Conservation (phyloP, 2,888 invertebrate genomes). For the Sphecodes monilicornis region DNA sequence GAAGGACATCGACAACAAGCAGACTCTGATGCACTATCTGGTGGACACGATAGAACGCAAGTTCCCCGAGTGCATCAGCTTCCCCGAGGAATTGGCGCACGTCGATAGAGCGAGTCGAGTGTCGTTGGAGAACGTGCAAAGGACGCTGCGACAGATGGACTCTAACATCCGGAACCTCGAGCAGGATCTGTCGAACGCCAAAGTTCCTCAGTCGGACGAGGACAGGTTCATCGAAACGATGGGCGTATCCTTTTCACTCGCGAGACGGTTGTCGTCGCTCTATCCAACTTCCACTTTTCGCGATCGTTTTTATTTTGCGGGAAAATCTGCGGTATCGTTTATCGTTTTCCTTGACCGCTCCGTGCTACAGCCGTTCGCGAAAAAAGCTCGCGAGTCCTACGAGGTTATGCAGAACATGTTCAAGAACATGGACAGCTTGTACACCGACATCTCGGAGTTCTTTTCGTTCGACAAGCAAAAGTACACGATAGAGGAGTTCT, state of each 20-base stretch:
- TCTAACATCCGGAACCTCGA: conserved; percentile 94
- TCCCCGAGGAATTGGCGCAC: conserved; percentile 95
- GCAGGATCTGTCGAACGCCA: conserved; percentile 94
- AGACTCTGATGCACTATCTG: conserved; percentile 96
- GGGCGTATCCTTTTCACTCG: conserved; percentile 88
- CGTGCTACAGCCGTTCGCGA: conserved; percentile 88
- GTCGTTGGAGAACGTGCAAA: conserved; percentile 92
- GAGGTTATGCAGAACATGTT: conserved; percentile 97
- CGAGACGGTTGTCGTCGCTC: neutral
- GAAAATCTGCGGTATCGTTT: neutral
- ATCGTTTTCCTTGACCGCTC: conserved; percentile 65
- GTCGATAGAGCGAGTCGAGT: conserved; percentile 95
- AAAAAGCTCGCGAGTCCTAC: conserved; percentile 93
- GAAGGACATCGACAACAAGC: conserved; percentile 97
- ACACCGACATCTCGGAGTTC: conserved; percentile 94
- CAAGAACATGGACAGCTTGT: conserved; percentile 95
- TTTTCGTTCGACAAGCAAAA: conserved; percentile 96
- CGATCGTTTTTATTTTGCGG: too few species aligned
- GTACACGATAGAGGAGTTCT: conserved; percentile 98
- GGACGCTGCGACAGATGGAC: conserved; percentile 94
- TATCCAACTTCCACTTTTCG: too few species aligned
- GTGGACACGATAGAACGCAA: conserved; percentile 95
- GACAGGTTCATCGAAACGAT: conserved; percentile 95
- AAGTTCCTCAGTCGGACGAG: conserved; percentile 91
- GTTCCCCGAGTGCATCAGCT: conserved; percentile 93